Conservation (phyloP, 2,797 vertebrate genomes). For the Fratercula arctica region DNA sequence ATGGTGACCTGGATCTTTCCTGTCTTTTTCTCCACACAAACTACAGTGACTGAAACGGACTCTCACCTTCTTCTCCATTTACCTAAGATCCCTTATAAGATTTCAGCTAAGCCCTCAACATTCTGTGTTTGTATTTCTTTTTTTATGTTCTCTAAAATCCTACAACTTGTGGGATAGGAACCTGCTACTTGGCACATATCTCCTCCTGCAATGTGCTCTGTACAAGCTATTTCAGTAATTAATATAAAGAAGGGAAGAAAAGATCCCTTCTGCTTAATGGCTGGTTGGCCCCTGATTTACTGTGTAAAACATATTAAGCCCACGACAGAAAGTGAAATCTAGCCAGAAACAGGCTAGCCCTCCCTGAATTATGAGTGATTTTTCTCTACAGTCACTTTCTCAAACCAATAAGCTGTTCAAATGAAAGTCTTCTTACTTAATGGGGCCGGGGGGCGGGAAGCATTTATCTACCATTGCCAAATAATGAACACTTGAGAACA, state of each 20-base stretch:
- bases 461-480: background rate
- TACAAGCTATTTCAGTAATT: conserved; percentile 20
- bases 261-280: background rate
- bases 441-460: too few species aligned
- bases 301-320: background rate
- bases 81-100: background rate
- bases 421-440: background rate
- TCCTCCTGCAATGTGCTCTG: background rate
- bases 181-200: background rate
- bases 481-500: background rate
- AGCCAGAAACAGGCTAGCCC: background rate
- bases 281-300: background rate
- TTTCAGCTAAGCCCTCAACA: background rate
- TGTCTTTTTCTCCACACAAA: background rate
- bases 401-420: background rate
- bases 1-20: background rate
- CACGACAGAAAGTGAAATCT: background rate
- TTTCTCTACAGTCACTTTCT: background rate
- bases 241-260: background rate
- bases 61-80: background rate
- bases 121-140: background rate
- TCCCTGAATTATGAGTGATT: background rate
- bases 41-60: background rate
- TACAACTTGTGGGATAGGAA: background rate
- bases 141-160: background rate